phyloP scores from a whole-genome alignment of 2,888 invertebrate species.

The Brachycybe producta region DNA sequence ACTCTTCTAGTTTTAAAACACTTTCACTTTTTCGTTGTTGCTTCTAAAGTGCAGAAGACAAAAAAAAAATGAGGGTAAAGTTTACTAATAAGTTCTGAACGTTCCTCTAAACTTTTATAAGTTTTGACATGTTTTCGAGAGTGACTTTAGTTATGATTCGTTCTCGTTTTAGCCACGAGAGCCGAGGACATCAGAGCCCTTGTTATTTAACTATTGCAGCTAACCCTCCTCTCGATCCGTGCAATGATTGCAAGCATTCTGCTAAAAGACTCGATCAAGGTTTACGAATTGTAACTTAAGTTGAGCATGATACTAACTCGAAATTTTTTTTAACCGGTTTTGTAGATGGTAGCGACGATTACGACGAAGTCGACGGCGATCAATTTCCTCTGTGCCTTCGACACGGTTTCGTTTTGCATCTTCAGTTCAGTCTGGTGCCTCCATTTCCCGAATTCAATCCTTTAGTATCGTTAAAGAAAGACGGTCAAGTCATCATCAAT shows the following conservation, averaged over 20 bases:
- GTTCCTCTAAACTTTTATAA: too few relatives aligned
- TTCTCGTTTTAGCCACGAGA: conserved; percentile 25
- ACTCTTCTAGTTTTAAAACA: too few relatives aligned
- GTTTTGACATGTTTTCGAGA: too few relatives aligned
- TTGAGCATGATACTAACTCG: not conserved
- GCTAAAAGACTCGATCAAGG: not conserved
- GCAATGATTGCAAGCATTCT: conserved; percentile 43
- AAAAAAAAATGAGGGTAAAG: too few relatives aligned
- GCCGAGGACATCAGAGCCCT: conserved; percentile 31
- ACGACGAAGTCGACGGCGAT: conserved; percentile 1
- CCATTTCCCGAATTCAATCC: conserved; percentile 60
- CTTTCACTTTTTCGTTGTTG: too few relatives aligned
- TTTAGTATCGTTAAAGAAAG: conserved; percentile 37
- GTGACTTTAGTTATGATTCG: conserved; percentile 24
- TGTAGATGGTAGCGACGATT: conserved; percentile 32
- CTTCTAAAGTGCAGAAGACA: too few relatives aligned
- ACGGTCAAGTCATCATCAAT: conserved; percentile 57
- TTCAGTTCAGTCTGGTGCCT: conserved; percentile 77
- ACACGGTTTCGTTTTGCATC: conserved; percentile 84
- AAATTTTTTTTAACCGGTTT: conserved; percentile 1
- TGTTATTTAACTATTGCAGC: conserved; percentile 54
- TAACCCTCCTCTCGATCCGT: conserved; percentile 49
- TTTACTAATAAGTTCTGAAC: too few relatives aligned
- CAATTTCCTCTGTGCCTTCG: conserved; percentile 48
- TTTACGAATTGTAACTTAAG: not conserved